Conservation (phyloP, 2,113 vertebrate genomes). For the Nibea coibor region DNA sequence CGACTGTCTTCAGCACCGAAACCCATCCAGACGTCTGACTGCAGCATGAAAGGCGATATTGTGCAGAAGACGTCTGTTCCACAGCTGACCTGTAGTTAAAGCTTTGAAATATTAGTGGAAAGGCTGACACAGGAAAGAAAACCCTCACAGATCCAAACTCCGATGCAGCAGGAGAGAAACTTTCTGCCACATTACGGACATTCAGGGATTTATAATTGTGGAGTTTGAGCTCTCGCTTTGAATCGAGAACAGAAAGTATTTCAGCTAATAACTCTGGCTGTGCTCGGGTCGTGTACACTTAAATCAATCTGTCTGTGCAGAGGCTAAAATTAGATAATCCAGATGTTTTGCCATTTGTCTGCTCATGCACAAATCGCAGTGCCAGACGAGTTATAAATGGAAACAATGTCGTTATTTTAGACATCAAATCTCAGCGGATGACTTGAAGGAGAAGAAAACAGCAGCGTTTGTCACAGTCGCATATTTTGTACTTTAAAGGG, state of each 20-base stretch:
- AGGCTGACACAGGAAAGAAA: slow-evolving; percentile 66
- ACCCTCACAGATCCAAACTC: slow-evolving; percentile 33
- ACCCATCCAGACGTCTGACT: slow-evolving; percentile 50
- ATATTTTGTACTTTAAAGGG: slow-evolving; percentile 43
- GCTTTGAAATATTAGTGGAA: slow-evolving; percentile 65
- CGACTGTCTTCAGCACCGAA: slow-evolving; percentile 34
- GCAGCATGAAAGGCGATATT: slow-evolving; percentile 61
- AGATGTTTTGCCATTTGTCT: slow-evolving; percentile 60
- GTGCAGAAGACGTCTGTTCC: slow-evolving; percentile 65
- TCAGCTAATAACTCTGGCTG: slow-evolving; percentile 29
- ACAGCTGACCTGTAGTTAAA: slow-evolving; percentile 66
- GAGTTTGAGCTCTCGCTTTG: slow-evolving; percentile 8
- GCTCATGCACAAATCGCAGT: slow-evolving; percentile 2
- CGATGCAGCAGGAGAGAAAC: slow-evolving; percentile 19
- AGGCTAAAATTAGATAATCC: slow-evolving; percentile 67
- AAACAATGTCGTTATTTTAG: slow-evolving; percentile 35
- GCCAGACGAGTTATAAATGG: slow-evolving; percentile 59
- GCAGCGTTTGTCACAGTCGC: slow-evolving; percentile 1
- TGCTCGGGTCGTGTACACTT: slow-evolving; percentile 17
- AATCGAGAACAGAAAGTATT: not conserved
- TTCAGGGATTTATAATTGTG: slow-evolving; percentile 32
- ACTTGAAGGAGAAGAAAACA: slow-evolving; percentile 28
- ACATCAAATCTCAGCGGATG: slow-evolving; percentile 9
- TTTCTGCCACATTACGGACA: slow-evolving; percentile 28
- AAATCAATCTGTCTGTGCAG: slow-evolving; percentile 50